Base-by-base conservation (phyloP, 2,888 invertebrate genomes). In the Heliothis peltigera region DNA sequence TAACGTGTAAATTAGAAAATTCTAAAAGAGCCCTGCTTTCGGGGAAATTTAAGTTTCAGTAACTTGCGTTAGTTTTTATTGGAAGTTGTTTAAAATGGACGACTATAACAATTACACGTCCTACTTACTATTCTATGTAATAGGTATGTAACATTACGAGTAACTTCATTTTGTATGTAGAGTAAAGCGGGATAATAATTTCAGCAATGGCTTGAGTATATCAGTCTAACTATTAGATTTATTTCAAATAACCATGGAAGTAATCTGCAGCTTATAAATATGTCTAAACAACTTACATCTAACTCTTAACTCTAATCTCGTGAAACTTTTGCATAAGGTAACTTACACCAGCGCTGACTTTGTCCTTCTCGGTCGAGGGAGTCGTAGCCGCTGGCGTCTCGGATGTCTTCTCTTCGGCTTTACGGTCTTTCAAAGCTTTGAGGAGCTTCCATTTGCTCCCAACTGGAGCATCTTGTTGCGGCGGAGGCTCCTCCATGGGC, bases 381-480 rank as follows among this genome's bases (percentile, higher is more conserved):
- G 96, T 96, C 66, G 96, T 96, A 59, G 95, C 96, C 64, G 95
- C 95, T 55, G 96, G 96, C 73, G 97, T 96, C 64, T 96, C 97
- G 68, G 96, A 96, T 82, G 97, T 97, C 88, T 97, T 97, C 83
- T 98, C 98, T 89, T 98, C 98, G 3, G 98, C 98, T 92, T 98
- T 98, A 69, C 97, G 96, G 84, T 98, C 98, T 87, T 98, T 98
- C 28, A 98, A 91, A 0, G 98, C 98, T 91, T 98, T 98, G 2
- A 98, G 91, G 48, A 98, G 95, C 89, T 98, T 98, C 98, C 98
- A 98, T 89, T 98, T 98, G 86, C 98, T 98, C 8, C 98, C 97
- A 56, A 97, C 95, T 12, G 96, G 96, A 51, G 96, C 95, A 44
- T 95, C 95, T 70, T 95, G 95, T 63, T 92, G 95, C 6, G 80